Evolutionary conservation across 92 coral and sea anemone species (phyloP).

Genomic region (Phymanthus crucifer): DNA sequence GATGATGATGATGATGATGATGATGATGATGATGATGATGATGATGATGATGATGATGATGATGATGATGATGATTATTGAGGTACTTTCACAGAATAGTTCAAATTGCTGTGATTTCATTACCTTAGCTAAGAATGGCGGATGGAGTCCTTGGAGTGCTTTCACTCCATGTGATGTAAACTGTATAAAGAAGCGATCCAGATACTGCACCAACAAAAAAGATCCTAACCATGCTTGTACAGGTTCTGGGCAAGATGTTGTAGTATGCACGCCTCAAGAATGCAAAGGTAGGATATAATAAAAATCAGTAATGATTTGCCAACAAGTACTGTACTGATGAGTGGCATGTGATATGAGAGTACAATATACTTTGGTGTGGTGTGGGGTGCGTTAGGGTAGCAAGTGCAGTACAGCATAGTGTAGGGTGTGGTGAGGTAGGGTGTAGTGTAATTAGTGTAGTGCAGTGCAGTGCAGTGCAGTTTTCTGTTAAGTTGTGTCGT

Average conservation of each 20-base stretch:
- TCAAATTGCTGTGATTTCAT: no score
- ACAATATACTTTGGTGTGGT: neutral
- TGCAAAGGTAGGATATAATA: neutral
- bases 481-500: neutral
- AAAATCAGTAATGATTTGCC: neutral
- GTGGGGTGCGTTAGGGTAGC: neutral
- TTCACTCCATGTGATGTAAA: neutral
- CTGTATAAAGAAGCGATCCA: neutral
- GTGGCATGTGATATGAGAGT: neutral
- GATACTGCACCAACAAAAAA: neutral
- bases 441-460: neutral
- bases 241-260: neutral
- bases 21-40: no score
- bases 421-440: neutral
- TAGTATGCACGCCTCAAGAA: neutral
- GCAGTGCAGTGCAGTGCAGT: neutral
- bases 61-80: no score
- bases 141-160: neutral
- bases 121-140: neutral
- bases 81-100: no score
- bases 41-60: no score
- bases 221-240: neutral
- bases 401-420: neutral
- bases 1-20: no score
- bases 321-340: neutral